Percentiles rank a stretch among this genome's conserved stretches.
These are phyloP conservation scores for Nemapogon koenigi DNA, from an alignment of 2,888 invertebrate species.

Conservation along the genomic window DNA sequence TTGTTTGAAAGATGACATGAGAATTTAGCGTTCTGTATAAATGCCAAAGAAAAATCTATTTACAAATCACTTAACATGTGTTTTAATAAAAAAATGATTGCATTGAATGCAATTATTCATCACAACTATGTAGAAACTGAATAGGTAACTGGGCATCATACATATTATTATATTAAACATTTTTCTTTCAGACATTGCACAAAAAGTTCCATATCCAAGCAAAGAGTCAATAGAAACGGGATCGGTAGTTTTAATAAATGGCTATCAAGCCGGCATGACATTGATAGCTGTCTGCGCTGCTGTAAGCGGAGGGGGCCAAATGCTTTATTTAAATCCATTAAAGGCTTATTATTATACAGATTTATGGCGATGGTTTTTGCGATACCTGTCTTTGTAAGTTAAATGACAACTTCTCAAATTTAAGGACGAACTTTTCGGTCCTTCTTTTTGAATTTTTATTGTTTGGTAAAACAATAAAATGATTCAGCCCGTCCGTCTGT, in stretches of 20 bases:
- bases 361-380: slow-evolving; percentile 34
- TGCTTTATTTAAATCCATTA: slow-evolving; percentile 27
- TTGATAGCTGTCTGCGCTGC: slow-evolving; percentile 26
- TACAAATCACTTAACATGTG: not conserved
- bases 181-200: too few species aligned
- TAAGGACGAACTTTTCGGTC: too few species aligned
- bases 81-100: not conserved
- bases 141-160: too few species aligned
- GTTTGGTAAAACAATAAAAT: too few species aligned
- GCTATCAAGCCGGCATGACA: slow-evolving; percentile 30
- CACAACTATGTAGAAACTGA: too few species aligned
- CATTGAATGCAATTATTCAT: not conserved
- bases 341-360: slow-evolving; percentile 34
- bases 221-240: too few species aligned
- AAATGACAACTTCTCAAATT: too few species aligned
- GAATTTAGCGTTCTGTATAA: not conserved
- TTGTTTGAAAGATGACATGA: not conserved
- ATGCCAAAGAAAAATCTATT: not conserved
- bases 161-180: too few species aligned
- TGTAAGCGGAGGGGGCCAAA: slow-evolving; percentile 16
- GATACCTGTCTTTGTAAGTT: slow-evolving; percentile 38
- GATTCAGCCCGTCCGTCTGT: too few species aligned
- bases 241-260: slow-evolving; percentile 19
- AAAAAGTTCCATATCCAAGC: too few species aligned
- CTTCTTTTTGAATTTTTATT: too few species aligned